Evolutionary conservation across 2,888 invertebrate genomes (phyloP), one percentile per base, ranked within the genome.

Genomic region (Zaprionus bogoriensis): DNA sequence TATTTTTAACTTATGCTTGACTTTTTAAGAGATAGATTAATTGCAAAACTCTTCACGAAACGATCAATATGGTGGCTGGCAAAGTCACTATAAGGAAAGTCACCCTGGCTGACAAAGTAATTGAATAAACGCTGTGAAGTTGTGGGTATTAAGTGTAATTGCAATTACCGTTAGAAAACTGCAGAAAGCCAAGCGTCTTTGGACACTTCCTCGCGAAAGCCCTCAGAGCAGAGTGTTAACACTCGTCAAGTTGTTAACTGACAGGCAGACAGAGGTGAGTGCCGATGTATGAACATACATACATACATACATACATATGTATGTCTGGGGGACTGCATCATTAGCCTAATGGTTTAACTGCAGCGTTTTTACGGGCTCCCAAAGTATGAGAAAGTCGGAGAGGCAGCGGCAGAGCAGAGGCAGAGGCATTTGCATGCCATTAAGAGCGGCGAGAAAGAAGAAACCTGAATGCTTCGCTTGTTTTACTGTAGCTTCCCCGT

Each of bases 341-440:
- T 74, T 77, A 77, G 61, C 36, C 39, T 74, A 74, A 77, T 77
- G 69, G 50, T 58, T 78, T 74, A 67, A 53, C 51, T 76, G 72
- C 63, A 75, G 41, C 50, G 28, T 44, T 54, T 50, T 54, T 51
- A 44, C 14, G 32, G 23, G 52, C 39, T 52, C 38, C 44, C 48
- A 42, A 69, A 55, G 58, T 65, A 55, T 84, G 85, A 60, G 77
- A 78, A 84, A 84, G 77, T 84, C 73, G 38, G n/a, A n/a, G n/a
- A n/a, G n/a, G n/a, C n/a, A n/a, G n/a, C n/a, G n/a, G n/a, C n/a
- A n/a, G n/a, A n/a, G n/a, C n/a, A n/a, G n/a, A n/a, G n/a, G n/a
- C n/a, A n/a, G n/a, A n/a, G n/a, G 60, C 77, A 84, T 84, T 78
- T 78, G 74, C 84, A 80, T 69, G 84, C 64, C 61, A 80, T 69